phyloP scores from a whole-genome alignment of 2,888 invertebrate genomes.

The Operophtera brumata region DNA sequence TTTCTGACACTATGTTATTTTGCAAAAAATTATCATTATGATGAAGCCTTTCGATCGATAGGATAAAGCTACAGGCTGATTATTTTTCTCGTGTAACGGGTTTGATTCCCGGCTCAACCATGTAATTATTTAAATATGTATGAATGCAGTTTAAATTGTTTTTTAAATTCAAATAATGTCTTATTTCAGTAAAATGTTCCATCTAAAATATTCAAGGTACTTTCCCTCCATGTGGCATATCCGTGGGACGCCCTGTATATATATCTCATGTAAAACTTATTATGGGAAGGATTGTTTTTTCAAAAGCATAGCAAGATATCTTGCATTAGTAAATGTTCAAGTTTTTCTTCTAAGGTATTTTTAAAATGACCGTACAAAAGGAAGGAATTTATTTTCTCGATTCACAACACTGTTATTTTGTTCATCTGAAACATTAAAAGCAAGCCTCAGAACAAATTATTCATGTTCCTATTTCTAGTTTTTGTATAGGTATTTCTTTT shows the following conservation, averaged over 20 bases:
- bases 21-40: too few relatives aligned
- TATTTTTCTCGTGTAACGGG: too few relatives aligned
- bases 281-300: conserved; percentile 1
- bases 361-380: conserved; percentile 7
- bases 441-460: background rate
- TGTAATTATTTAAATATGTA: too few relatives aligned
- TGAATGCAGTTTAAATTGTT: conserved; percentile 7
- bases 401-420: conserved; percentile 8
- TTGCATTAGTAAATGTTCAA: background rate
- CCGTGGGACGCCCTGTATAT: too few relatives aligned
- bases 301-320: background rate
- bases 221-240: too few relatives aligned
- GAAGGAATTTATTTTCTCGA: conserved; percentile 14
- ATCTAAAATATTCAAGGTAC: too few relatives aligned
- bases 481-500: background rate
- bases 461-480: conserved; percentile 5
- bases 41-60: too few relatives aligned
- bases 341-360: background rate
- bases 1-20: too few relatives aligned
- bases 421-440: background rate
- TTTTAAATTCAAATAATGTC: too few relatives aligned
- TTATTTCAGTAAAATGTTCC: too few relatives aligned
- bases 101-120: too few relatives aligned
- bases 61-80: too few relatives aligned
- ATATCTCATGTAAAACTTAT: background rate